Evolutionary conservation across 2,888 invertebrate genomes (phyloP), one percentile per base, ranked within the genome.

Genomic region (Zygogramma bicolorata): DNA sequence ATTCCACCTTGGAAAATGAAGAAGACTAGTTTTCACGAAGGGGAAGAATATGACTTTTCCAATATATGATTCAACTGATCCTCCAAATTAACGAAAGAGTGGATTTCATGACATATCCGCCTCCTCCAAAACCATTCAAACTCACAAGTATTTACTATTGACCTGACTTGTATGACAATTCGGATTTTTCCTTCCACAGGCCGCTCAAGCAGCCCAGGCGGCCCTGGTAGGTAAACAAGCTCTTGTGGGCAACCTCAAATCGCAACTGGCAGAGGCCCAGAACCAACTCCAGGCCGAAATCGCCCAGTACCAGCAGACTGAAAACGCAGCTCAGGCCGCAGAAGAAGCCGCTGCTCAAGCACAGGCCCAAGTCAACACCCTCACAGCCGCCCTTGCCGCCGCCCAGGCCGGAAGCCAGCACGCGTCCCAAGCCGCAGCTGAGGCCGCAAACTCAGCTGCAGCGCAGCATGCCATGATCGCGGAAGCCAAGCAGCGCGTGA

Each of bases 291-390:
- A 92, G 77, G 89, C 90, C 1, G 94, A 94, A 81, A 88, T 91
- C 78, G 89, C 90, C 84, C 93, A 93, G 85, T 85, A 93, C 76
- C 91, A 91, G 76, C 91, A 93, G 67, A 92, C 93, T 5, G 92
- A 93, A 84, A 87, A 92, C 69, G 86, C 93, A 0, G 91, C 93
- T 0, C 90, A 90, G 66, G 87, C 93, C 0, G 92, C 93, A 0
- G 91, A 92, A 38, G 90, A 92, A 79, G 89, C 93, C 0, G 92
- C 93, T 0, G 90, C 92, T 81, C 92, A 93, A 84, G 92, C 93
- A 38, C 91, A 91, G 88, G 91, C 92, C 81, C 83, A 83, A 73
- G 71, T 92, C 76, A 91, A 92, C 0, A 92, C 93, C 0, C 81
- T 93, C 61, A 93, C 92, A 83, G 92, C 93, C 42, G 93, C 93